Evolutionary conservation across 2,888 invertebrate genomes (phyloP), one percentile per base, ranked within the genome.

Genomic region (Limnephilus rhombicus): DNA sequence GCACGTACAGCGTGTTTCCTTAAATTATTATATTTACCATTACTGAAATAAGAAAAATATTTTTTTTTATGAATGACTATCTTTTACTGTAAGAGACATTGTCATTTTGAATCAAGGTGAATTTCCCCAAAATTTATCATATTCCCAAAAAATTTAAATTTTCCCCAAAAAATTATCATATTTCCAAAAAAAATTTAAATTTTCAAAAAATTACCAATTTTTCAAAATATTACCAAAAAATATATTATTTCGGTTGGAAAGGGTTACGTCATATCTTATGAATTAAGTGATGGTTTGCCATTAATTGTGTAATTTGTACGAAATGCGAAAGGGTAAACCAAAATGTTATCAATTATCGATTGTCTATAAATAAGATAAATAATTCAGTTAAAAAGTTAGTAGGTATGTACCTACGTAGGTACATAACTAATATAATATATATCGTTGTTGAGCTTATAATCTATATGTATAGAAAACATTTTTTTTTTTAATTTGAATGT

Each of bases 401-500:
- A 24, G n/a, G 9, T 68, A 68, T n/a, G 24, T 24, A 68, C 68
- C 24, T 68, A 49, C 15, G 15, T 49, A 49, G 49, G 15, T 49
- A 15, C 49, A 37, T 31, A 89, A 29, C 7, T 89, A 11, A 45
- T 45, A 92, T 92, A 53, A 49, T 68, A 68, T 68, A 90, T 85
- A 91, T 91, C 92, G 89, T 93, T 85, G 93, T 93, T 93, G 93
- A 93, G 93, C 93, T 93, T 93, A 93, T 93, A 93, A 45, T 90
- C 81, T 91, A 89, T 92, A 92, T 92, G 34, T n/a, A 49, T 86
- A 49, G 41, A 85, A 37, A 85, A 12, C 24, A 82, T 18, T 0
- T 34, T n/a, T 18, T 18, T 7, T 18, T 68, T 68, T 68, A 1
- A 68, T 31, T 31, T n/a, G n/a, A n/a, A 18, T 5, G 18, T 68